Base-by-base conservation (phyloP, 2,113 vertebrate genomes). In the Tympanuchus pallidicinctus region DNA sequence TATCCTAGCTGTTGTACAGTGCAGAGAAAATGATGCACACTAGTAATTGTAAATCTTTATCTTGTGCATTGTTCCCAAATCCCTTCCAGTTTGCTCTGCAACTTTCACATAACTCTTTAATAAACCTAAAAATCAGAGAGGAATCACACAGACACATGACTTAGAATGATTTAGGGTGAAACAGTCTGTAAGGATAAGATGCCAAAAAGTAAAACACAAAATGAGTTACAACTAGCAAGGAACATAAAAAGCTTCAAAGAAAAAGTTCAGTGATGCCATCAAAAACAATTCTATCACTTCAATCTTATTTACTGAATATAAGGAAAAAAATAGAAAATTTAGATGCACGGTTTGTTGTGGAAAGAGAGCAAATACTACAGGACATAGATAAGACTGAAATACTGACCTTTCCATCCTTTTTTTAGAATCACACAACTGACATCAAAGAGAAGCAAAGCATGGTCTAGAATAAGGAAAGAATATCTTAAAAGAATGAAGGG, bases 331-430 rank as follows among this genome's bases (percentile, higher is more conserved):
- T 3, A 64, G 32, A 75, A 94, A 76, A 65, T 50, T 6, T 30
- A 28, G 0, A 1, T 50, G 13, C 4, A 25, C 7, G 2, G 3
- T 12, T 13, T 48, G 72, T 34, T 79, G 63, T 57, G 66, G 34
- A 73, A 86, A 32, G 84, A 57, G 15, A 90, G 86, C 36, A 95
- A 89, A 82, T 79, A 72, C 89, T 0, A 0, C 21, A 30, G 27
- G 45, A 86, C 27, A 75, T 11, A 89, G 64, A 74, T 80, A 86
- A 91, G 38, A 78, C 56, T 63, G 56, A 95, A 89, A 92, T 73
- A 86, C n/a, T 73, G 22, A 59, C 8, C 48, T 87, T 82, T 73
- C 18, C n/a, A 34, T 70, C 56, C 14, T 57, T n/a, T 45, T 85
- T 73, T 76, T 48, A 64, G 63, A 79, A 79, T 52, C 20, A 36